Base-by-base conservation (phyloP, 92 coral and sea anemone genomes). In the Palythoa heliodiscus region DNA sequence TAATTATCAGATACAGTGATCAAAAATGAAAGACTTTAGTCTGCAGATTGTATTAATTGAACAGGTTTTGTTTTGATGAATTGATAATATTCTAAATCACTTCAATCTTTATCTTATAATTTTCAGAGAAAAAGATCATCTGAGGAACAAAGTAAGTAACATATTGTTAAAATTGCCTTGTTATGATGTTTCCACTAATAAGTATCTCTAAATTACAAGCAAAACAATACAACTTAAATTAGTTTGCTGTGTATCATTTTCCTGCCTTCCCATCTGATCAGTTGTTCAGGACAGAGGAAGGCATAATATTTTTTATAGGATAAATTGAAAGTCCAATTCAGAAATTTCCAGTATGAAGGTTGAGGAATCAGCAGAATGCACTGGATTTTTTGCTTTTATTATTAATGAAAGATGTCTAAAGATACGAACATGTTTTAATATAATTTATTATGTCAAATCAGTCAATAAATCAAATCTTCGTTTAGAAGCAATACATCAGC, bases 121-220 rank as follows among this genome's bases (percentile, higher is more conserved):
- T 89, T 95, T 77, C 83, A 97, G 99, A 90, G 99, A 63, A 97
- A 97, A 86, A 57, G 98, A 24, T 97, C 99, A 16, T 95, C 96
- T 53, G 99, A 97, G 71, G 99, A 97, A 79, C 99, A 95, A 86
- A 84, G 93, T 86, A 84, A 84, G 83, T 70, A 22, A 52, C 2
- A 25, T 9, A 23, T 2, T 48, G 12, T 52, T 38, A 6, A 71
- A 67, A 3, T 2, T 67, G 5, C 37, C 5, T 11, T 58, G 19
- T 13, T 58, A 14, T 11, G 20, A 29, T 29, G 35, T 29, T 29
- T 29, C 35, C 0, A 29, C 35, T 29, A 29, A 29, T 29, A 29
- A 29, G 35, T 29, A 29, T 29, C 35, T 29, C 35, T 29, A 29
- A 0, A 1, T 29, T 29, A 29, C 0, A 29, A 54, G 0, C 1